phyloP scores from a whole-genome alignment of 2,113 vertebrate species.

The Acrocephalus kingi region DNA sequence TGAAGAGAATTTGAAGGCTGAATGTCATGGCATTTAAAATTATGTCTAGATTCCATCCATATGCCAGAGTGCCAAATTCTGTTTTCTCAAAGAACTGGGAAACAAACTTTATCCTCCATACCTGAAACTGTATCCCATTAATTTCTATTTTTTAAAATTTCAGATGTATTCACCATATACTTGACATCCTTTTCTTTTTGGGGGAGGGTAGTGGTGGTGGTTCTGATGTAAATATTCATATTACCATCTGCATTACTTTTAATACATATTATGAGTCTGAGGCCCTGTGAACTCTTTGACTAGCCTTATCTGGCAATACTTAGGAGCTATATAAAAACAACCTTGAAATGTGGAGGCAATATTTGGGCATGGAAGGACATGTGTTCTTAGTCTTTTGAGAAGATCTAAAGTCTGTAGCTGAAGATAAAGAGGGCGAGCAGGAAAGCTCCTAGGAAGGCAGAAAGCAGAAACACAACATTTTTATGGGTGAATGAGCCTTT shows the following conservation, averaged over 20 bases:
- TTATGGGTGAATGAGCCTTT: conserved; percentile 63
- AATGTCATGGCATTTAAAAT: not conserved
- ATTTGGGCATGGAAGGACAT: not conserved
- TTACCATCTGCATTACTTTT: not conserved
- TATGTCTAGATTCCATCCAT: not conserved
- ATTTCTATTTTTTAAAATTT: not conserved
- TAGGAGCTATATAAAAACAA: not conserved
- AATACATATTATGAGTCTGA: not conserved
- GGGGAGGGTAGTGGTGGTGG: not conserved
- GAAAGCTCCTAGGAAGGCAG: conserved; percentile 26
- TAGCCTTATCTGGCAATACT: not conserved
- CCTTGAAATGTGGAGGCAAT: not conserved
- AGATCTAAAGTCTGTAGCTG: not conserved
- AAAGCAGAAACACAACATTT: conserved; percentile 57
- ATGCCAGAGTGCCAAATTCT: not conserved
- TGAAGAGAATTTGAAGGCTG: not conserved
- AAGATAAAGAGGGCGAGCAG: conserved; percentile 5
- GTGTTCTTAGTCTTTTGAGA: conserved; percentile 4
- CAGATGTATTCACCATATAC: not conserved
- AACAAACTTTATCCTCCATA: not conserved
- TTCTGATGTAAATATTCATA: not conserved
- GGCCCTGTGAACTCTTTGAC: not conserved
- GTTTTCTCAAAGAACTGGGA: not conserved
- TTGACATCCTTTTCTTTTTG: not conserved
- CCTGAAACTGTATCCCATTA: not conserved